Percentiles rank a stretch among this genome's conserved stretches.
phyloP scores from a whole-genome alignment of 1,140 invertebrate species.

The Araneus ventricosus region DNA sequence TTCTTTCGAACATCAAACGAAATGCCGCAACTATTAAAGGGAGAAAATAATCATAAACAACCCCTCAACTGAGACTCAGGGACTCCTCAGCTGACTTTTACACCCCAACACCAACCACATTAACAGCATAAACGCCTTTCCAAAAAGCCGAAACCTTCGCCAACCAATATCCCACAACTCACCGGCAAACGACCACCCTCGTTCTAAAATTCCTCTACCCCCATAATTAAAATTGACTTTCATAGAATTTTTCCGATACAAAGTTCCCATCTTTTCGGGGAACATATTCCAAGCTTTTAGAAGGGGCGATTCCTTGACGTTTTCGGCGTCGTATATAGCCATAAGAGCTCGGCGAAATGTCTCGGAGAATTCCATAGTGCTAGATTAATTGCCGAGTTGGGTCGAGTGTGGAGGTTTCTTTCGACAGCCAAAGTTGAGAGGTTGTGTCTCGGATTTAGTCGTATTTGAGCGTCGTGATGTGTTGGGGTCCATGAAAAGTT shows the following conservation, averaged over 20 bases:
- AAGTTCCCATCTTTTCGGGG: neutral
- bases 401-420: neutral
- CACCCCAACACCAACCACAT: too few species aligned
- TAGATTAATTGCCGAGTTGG: neutral
- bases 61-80: too few species aligned
- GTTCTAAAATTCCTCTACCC: neutral
- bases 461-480: neutral
- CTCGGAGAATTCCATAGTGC: neutral
- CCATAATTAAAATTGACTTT: constrained; percentile 1
- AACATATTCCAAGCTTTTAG: neutral
- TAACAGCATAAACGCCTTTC: too few species aligned
- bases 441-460: neutral
- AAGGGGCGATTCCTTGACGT: neutral
- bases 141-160: too few species aligned
- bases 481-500: neutral
- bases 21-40: too few species aligned
- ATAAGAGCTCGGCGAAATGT: neutral
- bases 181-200: neutral
- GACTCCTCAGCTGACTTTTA: too few species aligned
- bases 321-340: neutral
- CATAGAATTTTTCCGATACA: neutral
- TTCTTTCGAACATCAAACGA: too few species aligned
- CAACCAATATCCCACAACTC: neutral
- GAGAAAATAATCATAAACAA: too few species aligned
- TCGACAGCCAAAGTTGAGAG: neutral